Conservation (phyloP, 2,797 vertebrate genomes). For the Hypotaenidia philippensis region DNA sequence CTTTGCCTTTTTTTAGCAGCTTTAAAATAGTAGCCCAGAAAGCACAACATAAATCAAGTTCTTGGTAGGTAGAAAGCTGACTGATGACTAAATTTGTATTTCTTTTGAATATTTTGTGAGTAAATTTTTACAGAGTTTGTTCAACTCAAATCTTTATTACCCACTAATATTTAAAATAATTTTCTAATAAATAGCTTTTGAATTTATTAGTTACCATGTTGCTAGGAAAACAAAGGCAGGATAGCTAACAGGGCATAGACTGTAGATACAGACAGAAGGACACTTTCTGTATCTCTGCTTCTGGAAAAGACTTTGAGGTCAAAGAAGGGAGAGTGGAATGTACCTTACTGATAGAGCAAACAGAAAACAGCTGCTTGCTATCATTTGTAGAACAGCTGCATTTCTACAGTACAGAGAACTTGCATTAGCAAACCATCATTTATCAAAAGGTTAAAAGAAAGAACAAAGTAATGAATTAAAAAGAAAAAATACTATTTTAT, state of each 20-base stretch:
- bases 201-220: not conserved
- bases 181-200: not conserved
- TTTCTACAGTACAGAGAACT: not conserved
- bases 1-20: not conserved
- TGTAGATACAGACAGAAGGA: not conserved
- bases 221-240: not conserved
- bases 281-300: not conserved
- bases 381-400: not conserved
- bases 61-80: not conserved
- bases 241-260: not conserved
- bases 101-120: not conserved
- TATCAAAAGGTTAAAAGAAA: constrained; percentile 10
- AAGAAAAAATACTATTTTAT: constrained; percentile 39
- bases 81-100: not conserved
- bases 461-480: constrained; percentile 11
- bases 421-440: not conserved
- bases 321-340: not conserved
- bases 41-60: not conserved
- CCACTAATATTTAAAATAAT: not conserved
- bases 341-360: not conserved
- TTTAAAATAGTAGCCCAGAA: constrained; percentile 28
- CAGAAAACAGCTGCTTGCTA: not conserved
- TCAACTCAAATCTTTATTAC: not conserved
- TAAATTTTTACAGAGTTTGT: not conserved
- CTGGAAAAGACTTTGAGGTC: not conserved